A percentile compares a stretch with the other conserved stretches of the same genome.
Conservation (phyloP, 2,113 vertebrate species). For the Triplophysa rosa region DNA sequence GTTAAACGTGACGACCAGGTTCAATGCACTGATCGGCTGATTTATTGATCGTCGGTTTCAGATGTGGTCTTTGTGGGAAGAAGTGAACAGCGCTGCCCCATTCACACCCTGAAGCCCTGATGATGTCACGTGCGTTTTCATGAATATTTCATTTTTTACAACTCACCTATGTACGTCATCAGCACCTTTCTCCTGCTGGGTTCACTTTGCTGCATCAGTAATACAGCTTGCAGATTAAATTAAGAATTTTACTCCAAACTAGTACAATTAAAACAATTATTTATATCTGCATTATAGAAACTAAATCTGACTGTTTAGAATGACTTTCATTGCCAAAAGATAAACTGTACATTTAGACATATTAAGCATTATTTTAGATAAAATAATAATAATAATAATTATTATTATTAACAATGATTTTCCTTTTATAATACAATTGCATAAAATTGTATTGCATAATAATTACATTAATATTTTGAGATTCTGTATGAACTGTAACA, state of each 20-base stretch:
- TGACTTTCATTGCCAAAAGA: too few species aligned
- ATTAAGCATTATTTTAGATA: too few species aligned
- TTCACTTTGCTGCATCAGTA: background rate
- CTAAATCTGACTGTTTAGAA: too few species aligned
- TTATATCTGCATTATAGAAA: too few species aligned
- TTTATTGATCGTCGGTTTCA: background rate
- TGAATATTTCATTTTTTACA: slow-evolving; percentile 32
- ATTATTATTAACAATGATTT: background rate
- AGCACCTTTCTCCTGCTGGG: background rate
- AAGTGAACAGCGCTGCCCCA: background rate
- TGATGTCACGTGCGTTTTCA: slow-evolving; percentile 12
- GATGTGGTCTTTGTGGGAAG: background rate
- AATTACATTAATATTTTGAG: too few species aligned
- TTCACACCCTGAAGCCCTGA: background rate
- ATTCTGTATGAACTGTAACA: background rate
- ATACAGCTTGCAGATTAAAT: background rate
- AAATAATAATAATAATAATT: too few species aligned
- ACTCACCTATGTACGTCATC: slow-evolving; percentile 36
- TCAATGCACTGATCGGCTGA: background rate
- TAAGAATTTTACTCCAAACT: background rate
- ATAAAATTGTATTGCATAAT: too few species aligned
- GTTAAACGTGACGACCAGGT: background rate
- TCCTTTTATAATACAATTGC: background rate
- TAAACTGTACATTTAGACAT: too few species aligned
- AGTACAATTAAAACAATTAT: too few species aligned